Base-by-base conservation (phyloP, 2,797 vertebrate genomes). In the Lepus oiostolus region DNA sequence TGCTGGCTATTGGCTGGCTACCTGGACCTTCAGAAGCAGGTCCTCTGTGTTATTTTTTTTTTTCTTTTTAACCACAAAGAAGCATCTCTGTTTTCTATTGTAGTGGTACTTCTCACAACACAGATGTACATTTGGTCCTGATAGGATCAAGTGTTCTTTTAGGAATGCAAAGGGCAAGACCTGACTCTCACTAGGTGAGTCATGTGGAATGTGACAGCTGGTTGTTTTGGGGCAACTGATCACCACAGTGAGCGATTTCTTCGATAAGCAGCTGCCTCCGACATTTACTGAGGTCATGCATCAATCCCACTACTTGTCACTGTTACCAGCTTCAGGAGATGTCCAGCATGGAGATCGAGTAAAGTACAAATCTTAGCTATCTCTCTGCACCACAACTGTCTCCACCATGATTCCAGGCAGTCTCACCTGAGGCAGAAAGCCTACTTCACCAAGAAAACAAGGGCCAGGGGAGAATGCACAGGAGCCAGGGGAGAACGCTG, bases 141-240 rank as follows among this genome's bases (percentile, higher is more conserved):
- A 26, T 3, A 50, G 76, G 67, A 90, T 35, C 9, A 60, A 80
- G 35, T 60, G 85, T 58, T 77, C 77, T 84, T 75, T 92, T 42
- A 87, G 68, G 81, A 93, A 92, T 90, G 89, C 72, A 65, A 83
- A 93, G 81, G 88, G 30, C 58, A 89, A 89, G 80, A 38, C 62
- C 79, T 63, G 63, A 74, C 35, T 74, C 70, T 85, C 0, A 1
- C 76, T 93, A 84, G 63, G 22, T 10, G 63, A 95, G 70, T 54
- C 58, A 70, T 0, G 11, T 60, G 93, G 93, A 94, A 85, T 91
- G 87, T n/a, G 84, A 91, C 94, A 94, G 89, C 93, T 95, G 94
- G 75, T 17, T n/a, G 26, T 65, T 89, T 26, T 62, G 32, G 71
- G 58, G 13, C 77, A 87, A 92, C 81, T 26, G 63, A 82, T 90